These are phyloP conservation scores for Eristalis intricaria DNA, from an alignment of 2,888 invertebrate species.

Conservation along the genomic window DNA sequence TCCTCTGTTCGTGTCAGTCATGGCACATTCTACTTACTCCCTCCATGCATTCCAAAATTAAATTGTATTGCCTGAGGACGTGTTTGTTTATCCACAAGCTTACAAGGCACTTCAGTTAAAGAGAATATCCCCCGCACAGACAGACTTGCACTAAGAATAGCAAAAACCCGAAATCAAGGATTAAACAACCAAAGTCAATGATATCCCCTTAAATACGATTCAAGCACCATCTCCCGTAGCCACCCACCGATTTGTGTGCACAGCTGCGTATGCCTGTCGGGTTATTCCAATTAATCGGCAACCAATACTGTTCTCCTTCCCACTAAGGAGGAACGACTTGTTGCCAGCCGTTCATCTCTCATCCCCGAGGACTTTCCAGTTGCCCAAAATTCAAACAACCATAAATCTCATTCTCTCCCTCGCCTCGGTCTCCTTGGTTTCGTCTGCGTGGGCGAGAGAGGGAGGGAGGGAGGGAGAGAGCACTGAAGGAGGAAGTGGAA, in stretches of 20 bases:
- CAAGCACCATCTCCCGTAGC: not conserved
- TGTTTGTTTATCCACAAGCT: no score
- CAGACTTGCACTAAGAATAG: not conserved
- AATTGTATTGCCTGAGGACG: no score
- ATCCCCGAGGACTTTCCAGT: not conserved
- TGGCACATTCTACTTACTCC: no score
- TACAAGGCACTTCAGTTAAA: no score
- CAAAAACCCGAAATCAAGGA: not conserved
- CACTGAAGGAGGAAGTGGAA: no score
- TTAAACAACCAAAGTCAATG: not conserved
- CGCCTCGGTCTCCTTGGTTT: not conserved
- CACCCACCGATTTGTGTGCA: not conserved
- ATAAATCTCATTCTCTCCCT: not conserved
- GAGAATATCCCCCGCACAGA: no score
- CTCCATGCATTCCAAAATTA: no score
- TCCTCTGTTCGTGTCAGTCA: no score
- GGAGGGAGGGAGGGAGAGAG: no score
- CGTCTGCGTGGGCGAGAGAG: not conserved
- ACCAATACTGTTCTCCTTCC: slow-evolving; percentile 1
- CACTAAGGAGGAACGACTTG: not conserved
- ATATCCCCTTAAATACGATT: not conserved
- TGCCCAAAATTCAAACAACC: slow-evolving; percentile 25
- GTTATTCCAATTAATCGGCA: slow-evolving; percentile 21
- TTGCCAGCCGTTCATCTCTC: slow-evolving; percentile 2
- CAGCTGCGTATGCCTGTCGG: slow-evolving; percentile 12